Evolutionary conservation across 2,888 invertebrate genomes (phyloP).

Genomic region (Aradus depressus): DNA sequence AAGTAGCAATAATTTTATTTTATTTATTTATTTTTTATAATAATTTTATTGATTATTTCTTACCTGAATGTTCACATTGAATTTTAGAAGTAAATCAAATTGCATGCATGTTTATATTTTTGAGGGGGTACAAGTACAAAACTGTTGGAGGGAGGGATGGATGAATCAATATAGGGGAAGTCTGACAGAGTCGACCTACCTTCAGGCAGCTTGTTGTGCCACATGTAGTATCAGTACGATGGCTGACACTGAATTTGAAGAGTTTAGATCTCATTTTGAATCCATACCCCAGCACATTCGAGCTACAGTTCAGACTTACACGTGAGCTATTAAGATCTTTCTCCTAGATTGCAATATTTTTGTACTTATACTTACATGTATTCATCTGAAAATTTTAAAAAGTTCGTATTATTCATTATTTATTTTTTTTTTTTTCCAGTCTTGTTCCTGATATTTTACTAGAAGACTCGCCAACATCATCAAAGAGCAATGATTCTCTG

Average conservation of each 20-base stretch:
- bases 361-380: not conserved
- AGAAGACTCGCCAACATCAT: constrained; percentile 68
- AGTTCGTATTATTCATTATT: not conserved
- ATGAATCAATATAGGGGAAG: constrained; percentile 17
- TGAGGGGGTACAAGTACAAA: not conserved
- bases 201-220: not conserved
- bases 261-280: constrained; percentile 79
- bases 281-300: constrained; percentile 66
- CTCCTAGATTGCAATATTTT: not conserved
- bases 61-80: too few relatives aligned
- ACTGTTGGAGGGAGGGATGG: constrained; percentile 7
- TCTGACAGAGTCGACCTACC: constrained; percentile 6
- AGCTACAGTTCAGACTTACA: constrained; percentile 73
- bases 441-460: constrained; percentile 73
- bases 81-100: too few relatives aligned
- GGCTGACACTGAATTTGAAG: constrained; percentile 90
- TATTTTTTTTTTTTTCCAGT: constrained; percentile 40
- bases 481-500: constrained; percentile 54
- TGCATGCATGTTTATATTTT: too few relatives aligned
- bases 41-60: too few relatives aligned
- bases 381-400: not conserved
- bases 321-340: constrained; percentile 54
- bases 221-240: constrained; percentile 39
- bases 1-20: too few relatives aligned
- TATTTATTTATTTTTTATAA: too few relatives aligned